These are phyloP conservation scores for Morinoia aosen DNA, from an alignment of 2,888 invertebrate genomes.

Conservation along the genomic window DNA sequence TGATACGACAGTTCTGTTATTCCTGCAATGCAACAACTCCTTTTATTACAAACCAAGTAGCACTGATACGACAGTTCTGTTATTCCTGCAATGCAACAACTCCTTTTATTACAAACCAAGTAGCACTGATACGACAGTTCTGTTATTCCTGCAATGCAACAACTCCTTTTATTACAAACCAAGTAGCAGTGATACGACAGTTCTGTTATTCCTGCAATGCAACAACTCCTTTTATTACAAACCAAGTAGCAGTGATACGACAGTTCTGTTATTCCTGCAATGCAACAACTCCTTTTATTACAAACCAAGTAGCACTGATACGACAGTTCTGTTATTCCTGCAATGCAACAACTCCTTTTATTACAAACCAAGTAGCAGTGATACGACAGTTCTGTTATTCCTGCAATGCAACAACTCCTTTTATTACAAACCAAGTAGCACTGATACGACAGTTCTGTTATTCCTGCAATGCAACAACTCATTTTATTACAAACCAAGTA, in stretches of 20 bases:
- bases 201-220: no score
- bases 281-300: background rate
- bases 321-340: slow-evolving; percentile 47
- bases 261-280: slow-evolving; percentile 54
- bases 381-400: no score
- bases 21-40: slow-evolving; percentile 44
- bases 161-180: background rate
- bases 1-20: no score
- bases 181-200: no score
- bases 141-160: slow-evolving; percentile 35
- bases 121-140: background rate
- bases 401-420: slow-evolving; percentile 40
- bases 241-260: background rate
- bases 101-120: background rate
- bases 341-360: background rate
- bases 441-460: slow-evolving; percentile 6
- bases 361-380: background rate
- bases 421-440: background rate
- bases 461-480: slow-evolving; percentile 43
- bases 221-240: background rate
- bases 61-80: background rate
- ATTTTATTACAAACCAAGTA: background rate
- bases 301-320: background rate
- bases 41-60: background rate
- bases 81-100: slow-evolving; percentile 49